These are phyloP conservation scores for Stegostoma tigrinum DNA, from an alignment of 2,113 vertebrate species.

Conservation along the genomic window DNA sequence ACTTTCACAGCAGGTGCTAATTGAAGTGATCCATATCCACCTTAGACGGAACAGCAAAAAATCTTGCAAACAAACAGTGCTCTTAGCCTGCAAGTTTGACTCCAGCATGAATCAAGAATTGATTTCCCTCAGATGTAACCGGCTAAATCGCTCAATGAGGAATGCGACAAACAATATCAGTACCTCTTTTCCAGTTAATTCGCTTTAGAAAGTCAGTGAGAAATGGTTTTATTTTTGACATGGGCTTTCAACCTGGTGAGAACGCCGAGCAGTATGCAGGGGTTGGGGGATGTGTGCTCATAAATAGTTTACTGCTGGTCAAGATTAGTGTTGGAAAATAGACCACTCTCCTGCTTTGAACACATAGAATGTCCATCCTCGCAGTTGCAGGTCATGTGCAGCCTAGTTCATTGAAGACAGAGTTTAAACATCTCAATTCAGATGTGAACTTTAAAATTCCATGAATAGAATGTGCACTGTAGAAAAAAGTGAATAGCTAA, in stretches of 20 bases:
- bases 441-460: background rate
- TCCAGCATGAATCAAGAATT: background rate
- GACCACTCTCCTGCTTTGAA: background rate
- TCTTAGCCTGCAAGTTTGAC: background rate
- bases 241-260: background rate
- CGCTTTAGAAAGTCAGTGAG: background rate
- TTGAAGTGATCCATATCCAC: conserved; percentile 5
- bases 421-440: background rate
- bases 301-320: background rate
- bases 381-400: background rate
- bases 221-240: background rate
- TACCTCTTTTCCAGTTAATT: background rate
- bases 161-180: background rate
- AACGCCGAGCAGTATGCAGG: background rate
- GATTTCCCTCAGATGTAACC: background rate
- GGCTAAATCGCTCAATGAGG: background rate
- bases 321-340: background rate
- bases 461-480: background rate
- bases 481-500: background rate
- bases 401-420: background rate
- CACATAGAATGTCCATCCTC: background rate
- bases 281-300: background rate
- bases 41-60: background rate
- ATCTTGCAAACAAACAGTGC: background rate
- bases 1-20: conserved; percentile 16